These are phyloP conservation scores for Myotis davidii DNA, from an alignment of 2,113 vertebrate species.

Conservation along the genomic window DNA sequence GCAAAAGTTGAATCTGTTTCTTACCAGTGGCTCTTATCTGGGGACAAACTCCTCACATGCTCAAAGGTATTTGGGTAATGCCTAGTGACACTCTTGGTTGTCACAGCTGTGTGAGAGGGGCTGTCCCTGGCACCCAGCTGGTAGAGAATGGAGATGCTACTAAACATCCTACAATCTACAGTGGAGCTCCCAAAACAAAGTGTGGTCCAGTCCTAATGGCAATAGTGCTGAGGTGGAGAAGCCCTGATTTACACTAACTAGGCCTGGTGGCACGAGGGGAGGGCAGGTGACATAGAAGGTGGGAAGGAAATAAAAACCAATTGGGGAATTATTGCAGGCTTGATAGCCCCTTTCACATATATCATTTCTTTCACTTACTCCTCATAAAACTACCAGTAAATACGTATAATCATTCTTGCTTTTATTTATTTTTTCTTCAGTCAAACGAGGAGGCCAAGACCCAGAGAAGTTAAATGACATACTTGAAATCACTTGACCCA, in stretches of 20 bases:
- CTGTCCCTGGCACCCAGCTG: not conserved
- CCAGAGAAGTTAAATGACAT: not conserved
- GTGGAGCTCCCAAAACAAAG: not conserved
- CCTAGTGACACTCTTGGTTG: not conserved
- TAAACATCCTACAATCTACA: not conserved
- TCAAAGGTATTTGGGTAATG: too few species aligned
- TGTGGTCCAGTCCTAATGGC: not conserved
- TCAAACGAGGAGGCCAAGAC: not conserved
- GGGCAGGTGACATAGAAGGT: not conserved
- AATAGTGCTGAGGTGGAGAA: not conserved
- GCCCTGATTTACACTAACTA: not conserved
- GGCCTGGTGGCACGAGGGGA: not conserved
- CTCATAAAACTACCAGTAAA: not conserved
- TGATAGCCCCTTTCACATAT: not conserved
- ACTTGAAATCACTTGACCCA: not conserved
- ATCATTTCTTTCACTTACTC: not conserved
- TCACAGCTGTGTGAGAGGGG: not conserved
- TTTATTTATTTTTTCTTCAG: not conserved
- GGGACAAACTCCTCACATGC: not conserved
- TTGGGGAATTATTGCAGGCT: not conserved
- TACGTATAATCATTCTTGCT: not conserved
- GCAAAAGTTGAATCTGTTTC: not conserved
- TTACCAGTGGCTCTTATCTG: not conserved
- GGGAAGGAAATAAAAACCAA: not conserved
- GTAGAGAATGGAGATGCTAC: not conserved